Base-by-base conservation (phyloP, 2,113 vertebrate species). In the Dasyornis broadbenti region DNA sequence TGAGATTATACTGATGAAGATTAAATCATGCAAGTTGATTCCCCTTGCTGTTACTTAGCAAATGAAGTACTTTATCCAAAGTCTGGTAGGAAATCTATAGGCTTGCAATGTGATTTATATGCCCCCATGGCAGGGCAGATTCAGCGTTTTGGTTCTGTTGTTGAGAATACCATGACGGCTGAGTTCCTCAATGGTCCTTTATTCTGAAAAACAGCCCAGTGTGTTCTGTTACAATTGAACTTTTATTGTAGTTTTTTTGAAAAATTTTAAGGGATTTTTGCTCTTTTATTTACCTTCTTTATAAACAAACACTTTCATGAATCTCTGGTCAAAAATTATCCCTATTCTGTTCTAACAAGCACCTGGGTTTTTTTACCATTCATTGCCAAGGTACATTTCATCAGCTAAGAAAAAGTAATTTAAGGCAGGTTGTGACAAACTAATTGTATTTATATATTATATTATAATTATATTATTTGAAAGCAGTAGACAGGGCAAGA, bases 151-250 rank as follows among this genome's bases (percentile, higher is more conserved):
- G 61, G 13, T 42, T 68, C 47, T 54, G 10, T 66, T 39, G 3
- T 40, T 78, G 20, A 49, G 59, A 65, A 33, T 3, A 60, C 33
- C 13, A 2, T 11, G 13, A 40, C 50, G 33, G 33, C 57, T 69
- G 49, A 57, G 30, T 14, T 39, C 37, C 37, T 44, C 3, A 1
- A 1, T 47, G 17, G 11, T 26, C 39, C 9, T 0, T 57, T 30
- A 49, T 27, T 76, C 66, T 89, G 49, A 27, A 24, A 15, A 75
- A 49, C 18, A 66, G n/a, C 24, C 22, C 20, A 4, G 2, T 27
- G 30, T 33, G 30, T 50, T 86, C 72, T 13, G 3, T 16, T 45
- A 76, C 60, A 64, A 7, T 24, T 27, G 14, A 44, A 37, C 18
- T n/a, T 57, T 60, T 77, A 23, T 23, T 40, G 42, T 65, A 15